Evolutionary conservation across 2,888 invertebrate species (phyloP).

Genomic region (Horisme vitalbata): DNA sequence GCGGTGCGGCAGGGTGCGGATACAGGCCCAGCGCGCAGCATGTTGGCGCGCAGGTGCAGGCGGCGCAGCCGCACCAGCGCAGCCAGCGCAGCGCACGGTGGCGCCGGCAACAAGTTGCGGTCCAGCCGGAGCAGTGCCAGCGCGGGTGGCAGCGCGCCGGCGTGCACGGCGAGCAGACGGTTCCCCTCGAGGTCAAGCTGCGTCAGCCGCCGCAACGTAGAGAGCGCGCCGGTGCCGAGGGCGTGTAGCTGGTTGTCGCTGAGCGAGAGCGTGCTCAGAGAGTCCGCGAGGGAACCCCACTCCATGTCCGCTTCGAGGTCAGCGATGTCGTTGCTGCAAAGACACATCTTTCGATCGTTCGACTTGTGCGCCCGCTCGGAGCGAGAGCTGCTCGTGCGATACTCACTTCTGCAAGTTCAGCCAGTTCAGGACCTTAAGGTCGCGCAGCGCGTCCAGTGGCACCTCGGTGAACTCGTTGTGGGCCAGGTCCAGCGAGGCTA

Average conservation of each 20-base stretch:
- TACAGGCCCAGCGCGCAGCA: no score
- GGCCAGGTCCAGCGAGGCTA: conserved; percentile 90
- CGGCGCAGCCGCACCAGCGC: conserved; percentile 84
- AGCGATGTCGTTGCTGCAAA: conserved; percentile 87
- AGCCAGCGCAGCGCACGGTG: conserved; percentile 83
- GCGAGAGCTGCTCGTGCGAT: not conserved
- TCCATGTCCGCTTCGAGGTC: conserved; percentile 64
- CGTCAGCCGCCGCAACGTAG: conserved; percentile 83
- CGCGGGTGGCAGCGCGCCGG: conserved; percentile 82
- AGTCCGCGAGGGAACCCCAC: conserved; percentile 88
- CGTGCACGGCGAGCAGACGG: conserved; percentile 81
- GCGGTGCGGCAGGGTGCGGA: conserved; percentile 86
- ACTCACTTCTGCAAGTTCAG: conserved; percentile 89
- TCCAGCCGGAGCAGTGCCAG: conserved; percentile 86
- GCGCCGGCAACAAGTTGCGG: conserved; percentile 84
- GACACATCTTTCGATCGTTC: not conserved
- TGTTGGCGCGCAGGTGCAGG: conserved; percentile 45
- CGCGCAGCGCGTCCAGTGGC: conserved; percentile 85
- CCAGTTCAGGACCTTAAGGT: conserved; percentile 87
- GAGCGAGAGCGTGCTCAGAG: conserved; percentile 88
- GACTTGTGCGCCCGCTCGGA: not conserved
- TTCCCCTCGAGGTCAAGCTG: conserved; percentile 87
- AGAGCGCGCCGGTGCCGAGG: conserved; percentile 73
- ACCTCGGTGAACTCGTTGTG: conserved; percentile 88
- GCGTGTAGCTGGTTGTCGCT: conserved; percentile 88